These are phyloP conservation scores for Buteo buteo DNA, from an alignment of 2,113 vertebrate genomes.

Conservation along the genomic window DNA sequence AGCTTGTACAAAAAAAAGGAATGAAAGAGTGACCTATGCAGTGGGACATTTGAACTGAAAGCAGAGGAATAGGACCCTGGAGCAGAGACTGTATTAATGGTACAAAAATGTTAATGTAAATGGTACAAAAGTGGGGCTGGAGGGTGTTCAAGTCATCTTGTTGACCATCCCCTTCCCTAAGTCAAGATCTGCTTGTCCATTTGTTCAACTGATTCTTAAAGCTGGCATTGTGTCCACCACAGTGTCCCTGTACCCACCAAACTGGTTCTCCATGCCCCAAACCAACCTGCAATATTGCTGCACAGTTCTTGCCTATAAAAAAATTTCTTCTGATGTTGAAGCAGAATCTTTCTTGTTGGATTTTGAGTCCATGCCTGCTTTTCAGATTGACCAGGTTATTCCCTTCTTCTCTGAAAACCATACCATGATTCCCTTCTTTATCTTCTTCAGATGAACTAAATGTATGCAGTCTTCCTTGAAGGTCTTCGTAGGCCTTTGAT, in stretches of 20 bases:
- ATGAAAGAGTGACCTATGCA: background rate
- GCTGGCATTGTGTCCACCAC: background rate
- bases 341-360: background rate
- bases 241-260: background rate
- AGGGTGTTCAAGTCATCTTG: background rate
- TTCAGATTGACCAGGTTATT: background rate
- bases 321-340: background rate
- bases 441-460: background rate
- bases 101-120: background rate
- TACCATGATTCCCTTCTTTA: background rate
- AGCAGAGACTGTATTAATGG: background rate
- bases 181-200: background rate
- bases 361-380: background rate
- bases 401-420: background rate
- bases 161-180: background rate
- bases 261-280: background rate
- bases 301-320: background rate
- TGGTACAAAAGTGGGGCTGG: background rate
- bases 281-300: background rate
- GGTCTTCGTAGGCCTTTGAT: background rate
- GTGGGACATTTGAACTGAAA: background rate
- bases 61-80: background rate
- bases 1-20: background rate
- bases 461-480: background rate
- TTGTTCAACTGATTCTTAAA: background rate